Evolutionary conservation across 2,113 vertebrate species (phyloP).

Genomic region (Calyptomena viridis): DNA sequence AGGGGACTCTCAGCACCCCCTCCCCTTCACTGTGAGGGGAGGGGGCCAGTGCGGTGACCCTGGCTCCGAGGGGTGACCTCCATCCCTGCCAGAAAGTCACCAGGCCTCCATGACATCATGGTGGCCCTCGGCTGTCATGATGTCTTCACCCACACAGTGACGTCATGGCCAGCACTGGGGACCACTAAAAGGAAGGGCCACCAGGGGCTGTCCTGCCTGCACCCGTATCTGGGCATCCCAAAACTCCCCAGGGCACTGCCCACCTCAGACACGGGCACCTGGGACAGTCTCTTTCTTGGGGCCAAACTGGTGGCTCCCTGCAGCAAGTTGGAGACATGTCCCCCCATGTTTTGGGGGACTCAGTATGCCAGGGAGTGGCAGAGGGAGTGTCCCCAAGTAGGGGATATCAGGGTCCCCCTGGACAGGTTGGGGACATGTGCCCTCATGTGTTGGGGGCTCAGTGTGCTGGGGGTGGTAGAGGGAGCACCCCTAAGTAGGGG

Average conservation of each 20-base stretch:
- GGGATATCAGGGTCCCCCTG: neutral
- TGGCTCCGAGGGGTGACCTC: neutral
- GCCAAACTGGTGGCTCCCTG: neutral
- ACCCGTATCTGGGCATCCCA: neutral
- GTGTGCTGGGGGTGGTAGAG: neutral
- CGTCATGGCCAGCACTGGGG: neutral
- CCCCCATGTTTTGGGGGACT: no score
- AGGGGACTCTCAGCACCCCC: neutral
- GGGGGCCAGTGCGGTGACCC: neutral
- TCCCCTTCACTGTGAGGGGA: fast-evolving
- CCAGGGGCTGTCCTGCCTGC: neutral
- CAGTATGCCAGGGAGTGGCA: no score
- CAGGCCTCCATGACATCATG: neutral
- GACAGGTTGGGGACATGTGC: neutral
- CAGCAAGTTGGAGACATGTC: no score
- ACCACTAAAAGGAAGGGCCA: neutral
- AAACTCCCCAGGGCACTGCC: neutral
- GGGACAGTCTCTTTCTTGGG: neutral
- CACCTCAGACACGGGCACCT: neutral
- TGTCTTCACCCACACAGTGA: neutral
- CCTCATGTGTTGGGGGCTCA: neutral
- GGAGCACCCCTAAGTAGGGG: neutral
- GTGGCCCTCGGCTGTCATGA: neutral
- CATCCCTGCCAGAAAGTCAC: neutral
- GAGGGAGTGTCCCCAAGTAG: no score